Conservation (phyloP, 2,113 vertebrate species). For the Phoenicopterus ruber region DNA sequence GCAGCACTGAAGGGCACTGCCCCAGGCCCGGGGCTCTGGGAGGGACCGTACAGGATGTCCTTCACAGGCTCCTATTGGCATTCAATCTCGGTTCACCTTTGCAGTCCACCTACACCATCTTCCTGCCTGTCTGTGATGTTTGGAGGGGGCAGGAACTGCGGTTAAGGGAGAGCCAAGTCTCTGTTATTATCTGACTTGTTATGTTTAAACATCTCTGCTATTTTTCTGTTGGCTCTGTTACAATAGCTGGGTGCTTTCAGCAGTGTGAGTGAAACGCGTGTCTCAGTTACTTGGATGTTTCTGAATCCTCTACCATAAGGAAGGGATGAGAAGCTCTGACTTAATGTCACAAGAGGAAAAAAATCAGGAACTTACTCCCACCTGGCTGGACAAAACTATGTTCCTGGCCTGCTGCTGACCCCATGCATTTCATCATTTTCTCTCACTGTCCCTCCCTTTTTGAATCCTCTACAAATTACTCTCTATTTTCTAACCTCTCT, state of each 20-base stretch:
- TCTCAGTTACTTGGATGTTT: neutral
- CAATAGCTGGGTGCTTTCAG: neutral
- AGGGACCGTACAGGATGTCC: neutral
- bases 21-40: neutral
- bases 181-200: neutral
- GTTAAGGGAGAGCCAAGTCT: neutral
- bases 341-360: neutral
- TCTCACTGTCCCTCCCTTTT: neutral
- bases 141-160: neutral
- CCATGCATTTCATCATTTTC: neutral
- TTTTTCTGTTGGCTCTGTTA: neutral
- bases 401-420: neutral
- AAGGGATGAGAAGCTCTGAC: neutral
- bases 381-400: neutral
- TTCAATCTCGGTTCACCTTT: rapidly evolving
- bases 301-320: neutral
- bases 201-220: neutral
- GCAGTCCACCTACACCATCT: neutral
- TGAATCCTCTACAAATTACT: neutral
- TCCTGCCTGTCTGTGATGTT: neutral
- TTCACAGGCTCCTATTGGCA: neutral
- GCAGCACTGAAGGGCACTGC: neutral
- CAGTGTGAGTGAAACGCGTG: neutral
- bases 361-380: neutral
- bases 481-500: neutral